Base-by-base conservation (phyloP, 2,113 vertebrate species). In the Cygnus atratus region DNA sequence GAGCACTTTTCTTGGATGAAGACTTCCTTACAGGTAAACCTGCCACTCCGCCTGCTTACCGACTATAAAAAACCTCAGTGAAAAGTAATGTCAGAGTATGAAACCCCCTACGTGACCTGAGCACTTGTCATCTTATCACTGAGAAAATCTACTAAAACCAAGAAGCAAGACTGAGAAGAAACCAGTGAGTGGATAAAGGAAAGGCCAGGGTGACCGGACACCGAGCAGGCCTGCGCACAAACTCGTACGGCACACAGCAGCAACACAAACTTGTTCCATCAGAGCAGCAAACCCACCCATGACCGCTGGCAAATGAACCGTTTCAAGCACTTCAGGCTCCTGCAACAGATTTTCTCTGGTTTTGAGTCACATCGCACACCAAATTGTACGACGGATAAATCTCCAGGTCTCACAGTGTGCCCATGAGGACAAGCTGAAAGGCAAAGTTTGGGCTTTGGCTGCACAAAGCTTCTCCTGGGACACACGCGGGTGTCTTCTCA, bases 401-500 rank as follows among this genome's bases (percentile, higher is more conserved):
- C 61, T 63, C 19, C 52, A 9, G 78, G 14, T 19, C 55, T 68
- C 7, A 15, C 1, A 1, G 48, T 61, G 1, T 1, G 13, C 44
- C 54, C 4, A 9, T 44, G 7, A 76, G 33, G 79, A 25, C 24
- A 35, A 61, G 17, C 41, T 50, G 19, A 72, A 88, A 65, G 19
- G 14, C 6, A 35, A 77, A 71, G 78, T 22, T 18, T 2, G 29
- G 59, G 19, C 10, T 57, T 52, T 26, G 70, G 21, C 16, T 85
- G 24, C 52, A 62, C 1, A 0, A 66, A 20, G 13, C 39, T 74
- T 77, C 8, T 3, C 37, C 33, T 0, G 1, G 65, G 15, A 48
- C 46, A 48, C 46, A 48, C 20, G 5, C 46, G 10, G 46, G 46
- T 48, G 46, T 11, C 46, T 43, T 39, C 10, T 21, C 2, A 0